Base-by-base conservation (phyloP, 2,113 vertebrate species). In the pig (Sus scrofa) region DNA sequence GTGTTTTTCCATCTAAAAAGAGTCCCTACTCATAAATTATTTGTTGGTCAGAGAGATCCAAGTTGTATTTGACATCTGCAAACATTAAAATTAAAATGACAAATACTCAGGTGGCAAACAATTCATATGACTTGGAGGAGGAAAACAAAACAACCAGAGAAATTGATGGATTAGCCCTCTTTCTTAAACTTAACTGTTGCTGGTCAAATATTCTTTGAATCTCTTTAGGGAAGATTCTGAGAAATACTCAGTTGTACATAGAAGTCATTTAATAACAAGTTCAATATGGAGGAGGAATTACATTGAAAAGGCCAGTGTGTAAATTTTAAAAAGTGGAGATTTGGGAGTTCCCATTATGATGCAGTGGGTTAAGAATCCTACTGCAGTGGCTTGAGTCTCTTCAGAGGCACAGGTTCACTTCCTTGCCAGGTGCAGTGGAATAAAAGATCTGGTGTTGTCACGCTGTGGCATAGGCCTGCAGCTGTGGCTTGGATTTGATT, bases 81-180 rank as follows among this genome's bases (percentile, higher is more conserved):
- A 97, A 14, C 6, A n/a, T 78, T 92, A 58, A 1, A 12, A 15
- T 94, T 88, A 97, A 97, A 52, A 16, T 82, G 70, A 97, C 86
- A 96, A 96, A 96, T 56, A 95, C n/a, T 97, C 73, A 91, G 34
- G 56, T 89, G 85, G 50, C 56, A 97, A 95, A 91, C 20, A 75
- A 79, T 85, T 94, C 30, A 70, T 32, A 11, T 52, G 26, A 24
- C 15, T 89, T 95, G 18, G 19, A 91, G 58, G 18, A 82, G 50
- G 37, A 78, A 79, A 86, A 68, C 20, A 83, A 19, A 86, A 58
- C 4, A 83, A 65, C 11, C 26, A 91, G 54, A 89, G 7, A 52
- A 95, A 27, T 56, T 79, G 22, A 86, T 32, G 20, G 32, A 83
- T 89, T 39, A 70, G 86, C 89, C 14, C 71, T 86, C 19, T 91